These are phyloP conservation scores for Amaurobius ferox DNA, from an alignment of 2,888 invertebrate genomes.

Conservation along the genomic window DNA sequence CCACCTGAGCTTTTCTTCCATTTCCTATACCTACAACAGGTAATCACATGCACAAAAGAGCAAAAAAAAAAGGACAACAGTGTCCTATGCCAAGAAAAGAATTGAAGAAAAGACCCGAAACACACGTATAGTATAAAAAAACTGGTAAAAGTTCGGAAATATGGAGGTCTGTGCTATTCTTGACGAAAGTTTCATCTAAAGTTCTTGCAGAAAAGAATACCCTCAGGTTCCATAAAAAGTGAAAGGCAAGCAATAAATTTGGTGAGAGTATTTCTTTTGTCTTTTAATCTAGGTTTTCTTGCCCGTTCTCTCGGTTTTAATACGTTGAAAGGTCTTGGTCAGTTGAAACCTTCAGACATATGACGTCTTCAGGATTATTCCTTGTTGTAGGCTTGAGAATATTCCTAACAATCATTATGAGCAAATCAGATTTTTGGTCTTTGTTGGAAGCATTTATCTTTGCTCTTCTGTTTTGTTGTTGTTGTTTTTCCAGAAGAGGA, in stretches of 20 bases:
- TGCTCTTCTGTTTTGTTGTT: too few species aligned
- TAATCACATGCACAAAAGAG: conserved; percentile 51
- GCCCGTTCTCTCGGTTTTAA: conserved; percentile 8
- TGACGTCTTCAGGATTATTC: too few species aligned
- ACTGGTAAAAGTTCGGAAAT: conserved; percentile 33
- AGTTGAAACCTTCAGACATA: too few species aligned
- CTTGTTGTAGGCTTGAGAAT: too few species aligned
- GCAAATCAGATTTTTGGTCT: too few species aligned
- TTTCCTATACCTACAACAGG: conserved; percentile 50
- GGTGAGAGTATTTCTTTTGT: conserved; percentile 39
- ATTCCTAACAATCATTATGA: too few species aligned
- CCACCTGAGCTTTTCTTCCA: conserved; percentile 45
- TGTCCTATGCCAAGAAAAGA: background rate
- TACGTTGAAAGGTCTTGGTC: too few species aligned
- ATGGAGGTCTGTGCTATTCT: conserved; percentile 42
- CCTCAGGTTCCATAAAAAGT: conserved; percentile 32
- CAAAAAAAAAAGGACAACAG: background rate
- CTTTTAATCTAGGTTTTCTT: conserved; percentile 22
- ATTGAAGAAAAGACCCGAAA: background rate
- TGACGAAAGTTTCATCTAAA: conserved; percentile 59
- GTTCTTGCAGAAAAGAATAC: conserved; percentile 48
- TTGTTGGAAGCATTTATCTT: too few species aligned
- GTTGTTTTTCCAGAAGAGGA: too few species aligned
- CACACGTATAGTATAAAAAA: background rate
- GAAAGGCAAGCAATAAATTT: conserved; percentile 63